Conservation (phyloP, 2,888 invertebrate species). For the Sipha maydis region DNA sequence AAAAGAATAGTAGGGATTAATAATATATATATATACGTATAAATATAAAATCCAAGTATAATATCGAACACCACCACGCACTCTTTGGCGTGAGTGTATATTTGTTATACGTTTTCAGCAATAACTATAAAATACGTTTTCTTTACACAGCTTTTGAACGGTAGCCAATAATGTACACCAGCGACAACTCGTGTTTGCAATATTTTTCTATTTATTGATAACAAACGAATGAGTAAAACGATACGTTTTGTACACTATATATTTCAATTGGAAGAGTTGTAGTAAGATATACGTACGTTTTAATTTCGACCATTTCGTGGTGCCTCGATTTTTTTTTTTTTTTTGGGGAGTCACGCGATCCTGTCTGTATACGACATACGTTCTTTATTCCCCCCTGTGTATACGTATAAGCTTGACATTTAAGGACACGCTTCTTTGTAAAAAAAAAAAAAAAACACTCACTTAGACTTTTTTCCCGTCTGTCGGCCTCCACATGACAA, state of each 20-base stretch:
- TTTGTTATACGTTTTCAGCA: background rate
- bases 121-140: background rate
- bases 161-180: background rate
- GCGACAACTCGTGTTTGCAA: background rate
- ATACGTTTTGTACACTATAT: background rate
- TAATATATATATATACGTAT: background rate
- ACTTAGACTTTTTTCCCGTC: background rate
- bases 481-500: slow-evolving; percentile 12
- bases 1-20: slow-evolving; percentile 32
- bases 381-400: background rate
- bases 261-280: background rate
- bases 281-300: background rate
- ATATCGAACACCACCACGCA: background rate
- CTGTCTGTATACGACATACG: background rate
- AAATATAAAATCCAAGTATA: background rate
- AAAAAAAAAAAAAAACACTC: background rate
- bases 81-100: background rate
- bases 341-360: slow-evolving; percentile 39
- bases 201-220: background rate
- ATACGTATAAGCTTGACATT: slow-evolving; percentile 34
- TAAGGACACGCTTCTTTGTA: slow-evolving; percentile 34
- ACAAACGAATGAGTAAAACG: background rate
- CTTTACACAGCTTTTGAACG: slow-evolving; percentile 1
- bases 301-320: slow-evolving; percentile 34
- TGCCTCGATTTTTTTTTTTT: background rate